Evolutionary conservation across 2,113 vertebrate genomes (phyloP).

Genomic region (Xenopus borealis): DNA sequence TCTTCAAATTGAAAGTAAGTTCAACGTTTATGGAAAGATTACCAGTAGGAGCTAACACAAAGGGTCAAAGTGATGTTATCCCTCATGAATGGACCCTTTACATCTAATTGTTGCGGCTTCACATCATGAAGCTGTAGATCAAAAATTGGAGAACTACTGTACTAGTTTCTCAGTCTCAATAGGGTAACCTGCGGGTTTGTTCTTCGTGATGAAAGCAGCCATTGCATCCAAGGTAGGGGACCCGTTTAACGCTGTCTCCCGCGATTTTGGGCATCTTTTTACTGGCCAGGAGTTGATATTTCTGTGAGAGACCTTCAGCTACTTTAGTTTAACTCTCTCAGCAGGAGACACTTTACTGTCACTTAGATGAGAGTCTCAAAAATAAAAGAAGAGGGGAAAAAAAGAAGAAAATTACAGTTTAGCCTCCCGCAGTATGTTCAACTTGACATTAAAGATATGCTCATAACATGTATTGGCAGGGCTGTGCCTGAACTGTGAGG

Average conservation of each 20-base stretch:
- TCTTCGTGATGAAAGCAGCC: conserved; percentile 85
- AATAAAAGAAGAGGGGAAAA: conserved; percentile 85
- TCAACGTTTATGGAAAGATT: conserved; percentile 85
- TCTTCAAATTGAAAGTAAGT: conserved; percentile 87
- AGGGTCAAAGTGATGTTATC: conserved; percentile 86
- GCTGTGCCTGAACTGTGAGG: conserved; percentile 71
- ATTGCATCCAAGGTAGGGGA: conserved; percentile 84
- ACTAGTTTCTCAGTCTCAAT: conserved; percentile 86
- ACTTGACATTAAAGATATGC: conserved; percentile 82
- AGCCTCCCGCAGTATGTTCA: conserved; percentile 77
- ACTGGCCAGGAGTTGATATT: conserved; percentile 84
- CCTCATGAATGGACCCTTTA: conserved; percentile 86
- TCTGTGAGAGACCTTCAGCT: conserved; percentile 84
- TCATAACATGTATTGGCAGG: conserved; percentile 77
- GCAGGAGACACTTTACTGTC: conserved; percentile 81
- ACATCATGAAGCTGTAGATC: conserved; percentile 85
- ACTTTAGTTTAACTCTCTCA: conserved; percentile 86
- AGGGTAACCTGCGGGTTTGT: conserved; percentile 85
- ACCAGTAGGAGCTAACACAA: conserved; percentile 86
- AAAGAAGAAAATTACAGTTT: conserved; percentile 80
- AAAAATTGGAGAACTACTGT: conserved; percentile 85
- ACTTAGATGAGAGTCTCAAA: conserved; percentile 85
- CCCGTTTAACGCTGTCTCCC: conserved; percentile 85
- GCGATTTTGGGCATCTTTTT: conserved; percentile 83
- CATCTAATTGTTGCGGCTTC: conserved; percentile 86